Evolutionary conservation across 2,888 invertebrate species (phyloP).

Genomic region (Cheilosia variabilis): DNA sequence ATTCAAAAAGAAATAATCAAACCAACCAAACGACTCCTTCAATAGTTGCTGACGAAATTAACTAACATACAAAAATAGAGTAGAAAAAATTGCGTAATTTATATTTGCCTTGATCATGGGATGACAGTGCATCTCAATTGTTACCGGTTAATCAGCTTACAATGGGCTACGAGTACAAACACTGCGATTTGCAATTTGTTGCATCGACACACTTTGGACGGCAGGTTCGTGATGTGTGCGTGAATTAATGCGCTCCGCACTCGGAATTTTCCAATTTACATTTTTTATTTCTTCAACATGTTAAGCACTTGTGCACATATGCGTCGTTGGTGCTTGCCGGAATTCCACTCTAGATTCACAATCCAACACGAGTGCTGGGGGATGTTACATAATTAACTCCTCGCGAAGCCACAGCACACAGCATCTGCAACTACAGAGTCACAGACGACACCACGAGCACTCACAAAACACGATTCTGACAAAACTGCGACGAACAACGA

Average conservation of each 20-base stretch:
- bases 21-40: no score
- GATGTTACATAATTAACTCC: slow-evolving; percentile 14
- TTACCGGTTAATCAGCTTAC: no score
- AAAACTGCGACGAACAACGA: slow-evolving; percentile 18
- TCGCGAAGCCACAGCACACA: neutral
- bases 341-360: neutral
- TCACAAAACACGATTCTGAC: slow-evolving; percentile 18
- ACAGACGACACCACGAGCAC: neutral
- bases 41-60: no score
- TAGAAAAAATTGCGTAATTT: no score
- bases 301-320: neutral
- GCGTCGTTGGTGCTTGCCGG: neutral
- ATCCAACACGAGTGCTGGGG: neutral
- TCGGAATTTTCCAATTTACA: neutral
- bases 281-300: neutral
- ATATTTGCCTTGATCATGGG: no score
- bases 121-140: no score
- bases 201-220: neutral
- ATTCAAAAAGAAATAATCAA: no score
- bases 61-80: no score
- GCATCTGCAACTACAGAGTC: neutral
- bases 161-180: neutral
- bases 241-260: neutral
- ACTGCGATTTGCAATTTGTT: neutral
- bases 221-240: neutral